These are phyloP conservation scores for Drosophila parvula DNA, from an alignment of 1,140 invertebrate genomes.

Conservation along the genomic window DNA sequence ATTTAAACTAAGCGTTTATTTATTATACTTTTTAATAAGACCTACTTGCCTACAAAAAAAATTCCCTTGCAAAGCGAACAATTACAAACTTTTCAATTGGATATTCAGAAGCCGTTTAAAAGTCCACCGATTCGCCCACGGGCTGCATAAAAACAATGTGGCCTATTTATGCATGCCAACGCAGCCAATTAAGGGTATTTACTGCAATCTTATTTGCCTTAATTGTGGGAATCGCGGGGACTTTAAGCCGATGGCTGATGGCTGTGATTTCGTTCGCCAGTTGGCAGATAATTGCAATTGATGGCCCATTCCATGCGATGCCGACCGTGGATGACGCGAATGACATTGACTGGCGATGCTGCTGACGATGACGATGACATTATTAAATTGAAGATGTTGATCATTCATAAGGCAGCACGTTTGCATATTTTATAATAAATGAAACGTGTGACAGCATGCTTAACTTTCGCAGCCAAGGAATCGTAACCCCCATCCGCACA, in stretches of 20 bases:
- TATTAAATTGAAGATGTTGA: constrained; percentile 76
- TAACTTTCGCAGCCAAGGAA: constrained; percentile 57
- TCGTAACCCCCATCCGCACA: constrained; percentile 1
- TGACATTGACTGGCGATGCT: constrained; percentile 37
- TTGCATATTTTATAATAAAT: constrained; percentile 82
- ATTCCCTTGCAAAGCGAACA: background rate
- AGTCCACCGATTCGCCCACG: no score
- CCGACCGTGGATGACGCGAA: constrained; percentile 30
- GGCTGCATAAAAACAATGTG: constrained; percentile 9
- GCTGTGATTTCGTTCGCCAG: constrained; percentile 40
- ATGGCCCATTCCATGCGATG: constrained; percentile 20
- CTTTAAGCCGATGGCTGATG: constrained; percentile 13
- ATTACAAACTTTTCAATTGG: background rate
- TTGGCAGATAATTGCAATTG: constrained; percentile 49
- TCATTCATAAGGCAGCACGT: constrained; percentile 61
- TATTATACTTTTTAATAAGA: no score
- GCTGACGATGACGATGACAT: constrained; percentile 60
- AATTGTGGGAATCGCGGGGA: constrained; percentile 58
- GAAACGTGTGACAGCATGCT: constrained; percentile 80
- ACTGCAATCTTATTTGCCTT: constrained; percentile 39
- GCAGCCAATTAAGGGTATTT: constrained; percentile 41
- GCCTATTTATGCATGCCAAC: constrained; percentile 35
- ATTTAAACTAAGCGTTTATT: no score
- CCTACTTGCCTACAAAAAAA: no score
- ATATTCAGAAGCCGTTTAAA: background rate